Percentiles rank a stretch among this genome's conserved stretches.
These are phyloP conservation scores for Archaeoteleia sp. DNA, from an alignment of 2,888 invertebrate species.

Conservation along the genomic window DNA sequence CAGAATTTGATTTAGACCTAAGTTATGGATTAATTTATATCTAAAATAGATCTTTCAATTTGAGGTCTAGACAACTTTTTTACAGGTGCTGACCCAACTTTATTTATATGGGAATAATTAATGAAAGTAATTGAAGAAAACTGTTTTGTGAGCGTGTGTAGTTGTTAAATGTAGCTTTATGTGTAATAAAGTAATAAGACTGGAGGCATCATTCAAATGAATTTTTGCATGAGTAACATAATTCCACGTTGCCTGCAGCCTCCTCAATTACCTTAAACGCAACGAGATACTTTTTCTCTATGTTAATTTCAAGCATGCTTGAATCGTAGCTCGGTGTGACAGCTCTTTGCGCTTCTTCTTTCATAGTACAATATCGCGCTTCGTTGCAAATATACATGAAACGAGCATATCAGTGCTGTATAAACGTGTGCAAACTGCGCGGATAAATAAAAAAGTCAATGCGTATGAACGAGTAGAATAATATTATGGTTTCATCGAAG, in stretches of 20 bases:
- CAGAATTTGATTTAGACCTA: too few relatives aligned
- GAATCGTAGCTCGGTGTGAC: conserved; percentile 22
- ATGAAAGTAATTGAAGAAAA: too few relatives aligned
- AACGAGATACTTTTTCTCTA: conserved; percentile 22
- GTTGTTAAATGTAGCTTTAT: not conserved
- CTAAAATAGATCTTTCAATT: too few relatives aligned
- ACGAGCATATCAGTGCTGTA: conserved; percentile 26
- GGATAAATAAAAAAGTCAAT: conserved; percentile 20
- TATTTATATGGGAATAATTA: too few relatives aligned
- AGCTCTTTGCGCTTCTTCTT: conserved; percentile 24
- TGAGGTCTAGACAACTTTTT: too few relatives aligned
- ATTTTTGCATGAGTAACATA: not conserved
- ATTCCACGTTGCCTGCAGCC: not conserved
- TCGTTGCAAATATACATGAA: conserved; percentile 16
- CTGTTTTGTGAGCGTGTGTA: too few relatives aligned
- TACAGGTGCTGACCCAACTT: too few relatives aligned
- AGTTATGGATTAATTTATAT: too few relatives aligned
- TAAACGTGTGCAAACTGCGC: conserved; percentile 20
- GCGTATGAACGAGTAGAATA: conserved; percentile 50
- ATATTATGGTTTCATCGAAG: conserved; percentile 63
- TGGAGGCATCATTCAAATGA: not conserved
- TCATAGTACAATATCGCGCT: conserved; percentile 13
- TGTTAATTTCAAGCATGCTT: conserved; percentile 29
- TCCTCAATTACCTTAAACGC: conserved; percentile 28
- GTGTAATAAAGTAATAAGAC: not conserved